Percentiles rank a stretch among this genome's conserved stretches.
phyloP scores from a whole-genome alignment of 2,888 invertebrate species.

The Dynastes tityus region DNA sequence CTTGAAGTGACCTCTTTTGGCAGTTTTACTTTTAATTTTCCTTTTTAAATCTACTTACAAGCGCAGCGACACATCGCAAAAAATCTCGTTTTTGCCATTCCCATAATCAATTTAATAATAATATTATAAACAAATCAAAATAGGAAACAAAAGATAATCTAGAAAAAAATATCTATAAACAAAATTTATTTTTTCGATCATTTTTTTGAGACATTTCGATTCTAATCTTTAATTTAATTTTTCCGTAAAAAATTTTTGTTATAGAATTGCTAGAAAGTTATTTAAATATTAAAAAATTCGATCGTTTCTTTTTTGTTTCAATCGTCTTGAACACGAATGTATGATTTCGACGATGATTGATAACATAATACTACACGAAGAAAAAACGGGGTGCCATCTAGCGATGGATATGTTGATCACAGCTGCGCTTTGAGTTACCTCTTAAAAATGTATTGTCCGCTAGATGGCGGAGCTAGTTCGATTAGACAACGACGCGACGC shows the following conservation, averaged over 20 bases:
- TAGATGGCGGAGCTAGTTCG: slow-evolving; percentile 28
- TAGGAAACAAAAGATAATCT: neutral
- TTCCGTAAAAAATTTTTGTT: neutral
- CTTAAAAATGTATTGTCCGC: slow-evolving; percentile 14
- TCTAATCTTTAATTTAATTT: neutral
- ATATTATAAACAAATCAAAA: neutral
- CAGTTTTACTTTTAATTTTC: neutral
- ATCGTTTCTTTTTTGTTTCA: neutral
- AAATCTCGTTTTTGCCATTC: neutral
- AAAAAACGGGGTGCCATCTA: slow-evolving; percentile 31
- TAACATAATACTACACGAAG: slow-evolving; percentile 14
- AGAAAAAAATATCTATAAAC: too few relatives aligned
- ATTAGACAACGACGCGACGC: slow-evolving; percentile 13
- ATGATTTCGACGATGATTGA: neutral
- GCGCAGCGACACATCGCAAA: slow-evolving; percentile 3
- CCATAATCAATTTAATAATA: neutral
- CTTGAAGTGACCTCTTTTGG: neutral
- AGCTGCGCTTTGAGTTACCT: slow-evolving; percentile 44
- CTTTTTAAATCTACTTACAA: neutral
- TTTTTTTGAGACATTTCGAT: neutral
- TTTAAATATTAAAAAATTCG: neutral
- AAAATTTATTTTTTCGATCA: too few relatives aligned
- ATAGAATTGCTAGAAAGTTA: neutral
- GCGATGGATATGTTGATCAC: slow-evolving; percentile 43
- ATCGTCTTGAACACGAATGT: neutral